Conservation (phyloP, 2,797 vertebrate species). For the Propithecus perrieri region DNA sequence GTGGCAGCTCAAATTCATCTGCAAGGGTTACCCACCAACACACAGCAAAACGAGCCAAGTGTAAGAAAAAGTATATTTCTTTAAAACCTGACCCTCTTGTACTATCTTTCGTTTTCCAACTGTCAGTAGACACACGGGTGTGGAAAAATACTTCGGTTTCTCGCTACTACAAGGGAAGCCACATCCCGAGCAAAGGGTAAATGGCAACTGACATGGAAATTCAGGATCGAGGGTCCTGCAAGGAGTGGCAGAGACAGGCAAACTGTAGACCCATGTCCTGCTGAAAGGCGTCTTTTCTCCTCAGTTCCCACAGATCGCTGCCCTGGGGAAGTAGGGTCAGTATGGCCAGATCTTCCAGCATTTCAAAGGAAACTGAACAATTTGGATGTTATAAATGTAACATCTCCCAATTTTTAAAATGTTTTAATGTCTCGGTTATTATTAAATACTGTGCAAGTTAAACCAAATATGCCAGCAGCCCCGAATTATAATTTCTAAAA, state of each 20-base stretch:
- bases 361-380: background rate
- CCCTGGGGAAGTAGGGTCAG: accelerated
- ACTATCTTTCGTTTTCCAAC: background rate
- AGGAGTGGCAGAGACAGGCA: background rate
- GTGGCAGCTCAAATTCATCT: background rate
- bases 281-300: accelerated
- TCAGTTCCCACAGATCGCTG: accelerated
- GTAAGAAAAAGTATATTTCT: background rate
- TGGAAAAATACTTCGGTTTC: no score
- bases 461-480: background rate
- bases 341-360: background rate
- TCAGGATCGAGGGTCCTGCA: background rate
- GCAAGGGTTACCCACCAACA: no score
- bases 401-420: background rate
- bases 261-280: background rate
- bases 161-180: background rate
- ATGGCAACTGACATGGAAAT: background rate
- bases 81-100: background rate
- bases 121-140: accelerated
- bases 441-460: background rate
- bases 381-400: background rate
- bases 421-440: background rate
- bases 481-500: background rate
- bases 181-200: background rate
- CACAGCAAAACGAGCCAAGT: background rate